Base-by-base conservation (phyloP, 2,888 invertebrate species). In the Punctoribates punctum region DNA sequence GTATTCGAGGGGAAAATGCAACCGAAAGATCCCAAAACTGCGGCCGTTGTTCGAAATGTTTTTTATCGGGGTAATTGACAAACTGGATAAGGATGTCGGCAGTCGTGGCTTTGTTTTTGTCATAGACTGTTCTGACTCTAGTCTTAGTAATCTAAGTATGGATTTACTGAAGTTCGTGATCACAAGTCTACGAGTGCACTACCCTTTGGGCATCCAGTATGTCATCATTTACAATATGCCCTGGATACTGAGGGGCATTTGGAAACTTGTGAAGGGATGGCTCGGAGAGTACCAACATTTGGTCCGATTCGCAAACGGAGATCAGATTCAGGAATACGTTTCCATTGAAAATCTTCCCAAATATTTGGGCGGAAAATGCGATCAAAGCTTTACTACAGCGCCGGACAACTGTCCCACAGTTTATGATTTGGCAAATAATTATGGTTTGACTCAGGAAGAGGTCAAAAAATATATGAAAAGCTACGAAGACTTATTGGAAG, bases 201-300 rank as follows among this genome's bases (percentile, higher is more conserved):
- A 72, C 48, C 72, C 72, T 13, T 11, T 72, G 42, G 72, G 20
- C 4, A 46, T 72, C 1, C 72, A 72, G 25, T 72, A 72, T 27
- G 17, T 46, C 8, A 42, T 72, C 20, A 25, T 46, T 15, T 72
- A 72, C 38, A 72, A 72, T 27, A 23, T 72, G n/a, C 72, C 72
- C 4, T 48, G 46, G 72, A 38, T 72, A 25, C 25, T 72, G 13
- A 42, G 48, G 17, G 48, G 72, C 27, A 72, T 72, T 72, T 72
- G 72, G 72, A 72, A 48, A 17, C 48, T 72, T 6, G 72, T 72
- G 5, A 72, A 48, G 48, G 72, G 72, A 25, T 72, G 72, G 72
- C 48, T 72, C 25, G 72, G 72, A 17, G 72, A 72, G 25, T 42
- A 72, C 25, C 46, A 72, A 23, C 23, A 72, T 17, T 17, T 46